phyloP scores from a whole-genome alignment of 2,888 invertebrate genomes.

The Erebia epiphron region DNA sequence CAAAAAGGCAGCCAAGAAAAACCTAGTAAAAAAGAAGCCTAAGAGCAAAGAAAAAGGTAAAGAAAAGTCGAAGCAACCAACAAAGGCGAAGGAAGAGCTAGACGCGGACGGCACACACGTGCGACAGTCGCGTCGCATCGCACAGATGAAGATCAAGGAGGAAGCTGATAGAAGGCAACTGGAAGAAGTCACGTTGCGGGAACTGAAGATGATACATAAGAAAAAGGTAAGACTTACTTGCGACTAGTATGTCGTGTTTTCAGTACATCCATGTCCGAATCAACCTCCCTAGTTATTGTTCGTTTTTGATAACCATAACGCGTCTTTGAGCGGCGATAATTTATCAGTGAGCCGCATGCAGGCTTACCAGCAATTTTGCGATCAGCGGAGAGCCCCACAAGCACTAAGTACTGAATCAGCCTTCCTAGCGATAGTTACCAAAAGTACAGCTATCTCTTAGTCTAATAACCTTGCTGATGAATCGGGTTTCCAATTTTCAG shows the following conservation, averaged over 20 bases:
- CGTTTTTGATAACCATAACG: no score
- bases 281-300: no score
- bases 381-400: no score
- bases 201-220: slow-evolving; percentile 85
- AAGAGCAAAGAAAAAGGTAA: slow-evolving; percentile 46
- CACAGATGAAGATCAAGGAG: slow-evolving; percentile 93
- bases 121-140: slow-evolving; percentile 92
- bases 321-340: no score
- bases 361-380: no score
- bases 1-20: slow-evolving; percentile 65
- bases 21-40: slow-evolving; percentile 61
- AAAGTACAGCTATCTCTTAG: no score
- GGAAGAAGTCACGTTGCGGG: slow-evolving; percentile 88
- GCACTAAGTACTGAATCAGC: no score
- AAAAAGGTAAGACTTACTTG: slow-evolving; percentile 63
- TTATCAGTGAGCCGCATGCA: no score
- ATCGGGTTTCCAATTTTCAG: no score
- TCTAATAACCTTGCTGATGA: no score
- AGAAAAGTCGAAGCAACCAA: slow-evolving; percentile 45
- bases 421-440: no score
- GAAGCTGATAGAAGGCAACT: slow-evolving; percentile 89
- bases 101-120: slow-evolving; percentile 79
- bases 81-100: slow-evolving; percentile 46
- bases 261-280: no score
- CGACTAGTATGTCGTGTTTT: neutral